A percentile compares a stretch with the other conserved stretches of the same genome.
Evolutionary conservation across 2,888 invertebrate genomes (phyloP).

Genomic region (Apomyelois bistriatella): DNA sequence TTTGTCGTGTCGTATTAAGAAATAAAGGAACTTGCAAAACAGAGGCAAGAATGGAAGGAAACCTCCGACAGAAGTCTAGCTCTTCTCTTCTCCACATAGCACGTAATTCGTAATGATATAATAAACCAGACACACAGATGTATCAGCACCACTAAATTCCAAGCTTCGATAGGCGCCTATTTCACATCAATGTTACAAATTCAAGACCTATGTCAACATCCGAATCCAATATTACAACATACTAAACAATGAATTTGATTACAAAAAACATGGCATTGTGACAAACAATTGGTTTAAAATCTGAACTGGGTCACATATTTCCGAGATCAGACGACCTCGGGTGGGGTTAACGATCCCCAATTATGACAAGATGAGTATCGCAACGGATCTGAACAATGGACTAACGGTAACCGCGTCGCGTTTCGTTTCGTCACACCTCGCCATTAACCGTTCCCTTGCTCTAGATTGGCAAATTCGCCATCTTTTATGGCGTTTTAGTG

Average conservation of each 20-base stretch:
- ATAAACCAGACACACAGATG: too few species aligned
- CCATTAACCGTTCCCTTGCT: conserved; percentile 35
- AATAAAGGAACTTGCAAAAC: too few species aligned
- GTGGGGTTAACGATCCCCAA: conserved; percentile 50
- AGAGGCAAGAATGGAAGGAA: too few species aligned
- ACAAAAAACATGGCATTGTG: conserved; percentile 10
- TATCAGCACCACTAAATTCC: too few species aligned
- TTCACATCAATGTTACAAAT: too few species aligned
- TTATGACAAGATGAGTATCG: conserved; percentile 47
- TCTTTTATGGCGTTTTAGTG: neutral
- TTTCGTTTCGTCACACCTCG: conserved; percentile 46
- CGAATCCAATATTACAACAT: too few species aligned
- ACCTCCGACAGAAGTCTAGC: too few species aligned
- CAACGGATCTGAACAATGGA: conserved; percentile 46
- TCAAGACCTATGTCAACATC: too few species aligned
- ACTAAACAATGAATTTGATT: neutral
- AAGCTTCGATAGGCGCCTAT: too few species aligned
- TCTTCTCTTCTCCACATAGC: too few species aligned
- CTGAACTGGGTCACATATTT: conserved; percentile 10
- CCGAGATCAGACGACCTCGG: conserved; percentile 29
- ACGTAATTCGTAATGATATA: too few species aligned
- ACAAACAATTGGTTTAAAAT: conserved; percentile 7
- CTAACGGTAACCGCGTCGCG: conserved; percentile 43
- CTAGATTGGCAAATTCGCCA: conserved; percentile 23
- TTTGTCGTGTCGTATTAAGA: too few species aligned